A percentile compares a stretch with the other conserved stretches of the same genome.
phyloP scores from a whole-genome alignment of 2,113 vertebrate genomes.

The Sturnira hondurensis region DNA sequence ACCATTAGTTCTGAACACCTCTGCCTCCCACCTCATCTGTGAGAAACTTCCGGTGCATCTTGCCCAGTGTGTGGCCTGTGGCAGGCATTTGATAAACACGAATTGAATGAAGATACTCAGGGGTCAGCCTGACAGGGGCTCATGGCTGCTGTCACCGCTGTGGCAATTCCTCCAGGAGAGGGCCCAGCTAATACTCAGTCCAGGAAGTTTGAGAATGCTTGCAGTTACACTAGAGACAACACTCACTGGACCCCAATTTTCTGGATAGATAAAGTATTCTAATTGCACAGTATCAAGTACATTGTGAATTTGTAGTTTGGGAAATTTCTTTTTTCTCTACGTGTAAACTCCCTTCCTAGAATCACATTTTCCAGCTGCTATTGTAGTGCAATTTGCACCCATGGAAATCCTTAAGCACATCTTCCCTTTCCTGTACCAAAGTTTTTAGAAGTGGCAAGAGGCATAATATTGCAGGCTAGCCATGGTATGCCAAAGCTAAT shows the following conservation, averaged over 20 bases:
- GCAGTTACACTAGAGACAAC: background rate
- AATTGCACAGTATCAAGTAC: background rate
- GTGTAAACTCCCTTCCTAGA: background rate
- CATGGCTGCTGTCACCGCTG: background rate
- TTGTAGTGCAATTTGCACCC: background rate
- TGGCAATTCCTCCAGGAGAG: background rate
- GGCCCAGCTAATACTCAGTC: background rate
- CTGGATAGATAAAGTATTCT: background rate
- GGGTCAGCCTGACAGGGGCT: background rate
- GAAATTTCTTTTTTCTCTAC: background rate
- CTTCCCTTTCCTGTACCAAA: background rate
- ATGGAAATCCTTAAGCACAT: background rate
- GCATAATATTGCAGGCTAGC: background rate
- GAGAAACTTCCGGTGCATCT: background rate
- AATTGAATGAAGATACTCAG: background rate
- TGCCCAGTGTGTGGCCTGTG: background rate
- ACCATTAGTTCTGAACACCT: background rate
- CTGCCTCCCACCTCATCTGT: background rate
- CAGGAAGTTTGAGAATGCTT: constrained; percentile 15
- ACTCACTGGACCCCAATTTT: background rate
- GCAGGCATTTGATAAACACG: background rate
- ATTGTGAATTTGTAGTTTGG: background rate
- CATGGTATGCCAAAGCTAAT: background rate
- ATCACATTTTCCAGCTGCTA: background rate
- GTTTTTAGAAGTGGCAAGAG: background rate